phyloP scores from a whole-genome alignment of 2,797 vertebrate species.

The Galago senegalensis region DNA sequence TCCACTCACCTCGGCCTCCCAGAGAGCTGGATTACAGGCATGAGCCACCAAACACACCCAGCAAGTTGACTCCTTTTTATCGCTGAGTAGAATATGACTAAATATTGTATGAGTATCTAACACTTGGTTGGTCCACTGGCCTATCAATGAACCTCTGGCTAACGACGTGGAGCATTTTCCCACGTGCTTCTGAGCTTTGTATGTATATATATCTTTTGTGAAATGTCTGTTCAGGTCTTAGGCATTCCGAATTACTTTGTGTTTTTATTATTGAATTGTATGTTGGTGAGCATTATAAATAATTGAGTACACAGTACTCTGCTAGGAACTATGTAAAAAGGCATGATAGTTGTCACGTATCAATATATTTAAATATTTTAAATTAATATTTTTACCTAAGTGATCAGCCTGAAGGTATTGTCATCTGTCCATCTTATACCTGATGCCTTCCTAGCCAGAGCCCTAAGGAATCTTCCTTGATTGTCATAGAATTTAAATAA shows the following conservation, averaged over 20 bases:
- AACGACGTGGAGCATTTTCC: not conserved
- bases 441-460: not conserved
- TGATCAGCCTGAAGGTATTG: not conserved
- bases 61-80: not conserved
- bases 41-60: no score
- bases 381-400: not conserved
- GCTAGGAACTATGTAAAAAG: not conserved
- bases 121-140: not conserved
- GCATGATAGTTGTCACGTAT: not conserved
- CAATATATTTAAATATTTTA: not conserved
- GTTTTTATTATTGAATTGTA: not conserved
- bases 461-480: not conserved
- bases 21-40: no score
- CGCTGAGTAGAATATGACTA: not conserved
- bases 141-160: not conserved
- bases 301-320: not conserved
- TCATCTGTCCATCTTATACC: not conserved
- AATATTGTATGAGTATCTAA: not conserved
- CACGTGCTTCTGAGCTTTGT: not conserved
- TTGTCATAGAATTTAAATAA: not conserved
- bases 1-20: no score
- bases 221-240: not conserved
- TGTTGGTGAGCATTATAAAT: not conserved
- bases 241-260: not conserved
- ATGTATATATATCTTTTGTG: not conserved